These are phyloP conservation scores for Diogma glabrata DNA, from an alignment of 2,888 invertebrate genomes.

Conservation along the genomic window DNA sequence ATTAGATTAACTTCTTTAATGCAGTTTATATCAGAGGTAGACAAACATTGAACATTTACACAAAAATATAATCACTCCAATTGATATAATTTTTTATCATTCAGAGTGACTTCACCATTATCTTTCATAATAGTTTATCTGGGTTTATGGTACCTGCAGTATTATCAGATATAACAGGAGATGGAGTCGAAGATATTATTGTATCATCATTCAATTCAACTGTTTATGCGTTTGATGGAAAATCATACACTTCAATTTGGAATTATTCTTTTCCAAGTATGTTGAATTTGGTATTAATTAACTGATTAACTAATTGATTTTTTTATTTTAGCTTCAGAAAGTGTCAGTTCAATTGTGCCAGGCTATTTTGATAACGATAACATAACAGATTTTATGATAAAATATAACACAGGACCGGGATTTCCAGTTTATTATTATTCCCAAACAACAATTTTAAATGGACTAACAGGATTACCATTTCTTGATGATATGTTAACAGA, in stretches of 20 bases:
- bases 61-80: no score
- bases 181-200: conserved; percentile 58
- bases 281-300: conserved; percentile 20
- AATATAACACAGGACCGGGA: conserved; percentile 52
- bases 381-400: conserved; percentile 65
- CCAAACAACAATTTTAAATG: conserved; percentile 37
- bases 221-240: conserved; percentile 59
- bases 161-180: conserved; percentile 58
- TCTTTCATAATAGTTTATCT: conserved; percentile 47
- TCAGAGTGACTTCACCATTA: conserved; percentile 39
- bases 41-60: background rate
- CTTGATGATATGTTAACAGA: conserved; percentile 34
- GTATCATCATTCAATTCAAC: conserved; percentile 60
- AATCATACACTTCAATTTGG: conserved; percentile 56
- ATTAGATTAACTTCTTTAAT: conserved; percentile 44
- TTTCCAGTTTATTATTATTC: conserved; percentile 66
- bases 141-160: conserved; percentile 56
- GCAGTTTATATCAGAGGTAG: conserved; percentile 35
- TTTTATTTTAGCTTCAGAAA: conserved; percentile 39
- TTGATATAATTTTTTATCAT: background rate
- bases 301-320: no score
- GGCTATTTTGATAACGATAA: conserved; percentile 68
- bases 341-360: conserved; percentile 63
- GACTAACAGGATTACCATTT: conserved; percentile 29
- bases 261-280: conserved; percentile 48